phyloP scores from a whole-genome alignment of 2,113 vertebrate genomes.

The Psilopogon haemacephalus region DNA sequence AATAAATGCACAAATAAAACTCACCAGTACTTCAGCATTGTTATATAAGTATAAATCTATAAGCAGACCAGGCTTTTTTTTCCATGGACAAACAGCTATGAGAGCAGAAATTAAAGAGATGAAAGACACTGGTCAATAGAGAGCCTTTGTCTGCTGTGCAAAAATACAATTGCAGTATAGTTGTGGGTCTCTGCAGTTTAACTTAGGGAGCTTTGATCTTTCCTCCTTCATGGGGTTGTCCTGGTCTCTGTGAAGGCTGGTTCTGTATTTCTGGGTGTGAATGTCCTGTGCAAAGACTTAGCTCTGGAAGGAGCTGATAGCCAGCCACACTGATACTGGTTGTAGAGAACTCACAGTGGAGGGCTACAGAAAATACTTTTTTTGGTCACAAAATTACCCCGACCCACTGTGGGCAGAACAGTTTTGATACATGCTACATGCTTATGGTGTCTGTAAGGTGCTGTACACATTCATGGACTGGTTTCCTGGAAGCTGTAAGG shows the following conservation, averaged over 20 bases:
- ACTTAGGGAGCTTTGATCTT: not conserved
- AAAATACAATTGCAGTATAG: not conserved
- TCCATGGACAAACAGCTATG: not conserved
- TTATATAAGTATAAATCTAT: conserved; percentile 1
- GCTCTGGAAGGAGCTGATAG: not conserved
- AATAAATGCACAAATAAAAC: not conserved
- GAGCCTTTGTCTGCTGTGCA: not conserved
- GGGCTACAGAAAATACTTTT: not conserved
- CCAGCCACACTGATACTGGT: not conserved
- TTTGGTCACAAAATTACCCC: not conserved
- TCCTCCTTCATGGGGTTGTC: not conserved
- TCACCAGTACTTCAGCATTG: not conserved
- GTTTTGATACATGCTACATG: not conserved
- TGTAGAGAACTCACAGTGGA: not conserved
- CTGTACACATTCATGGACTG: not conserved
- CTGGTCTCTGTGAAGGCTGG: not conserved
- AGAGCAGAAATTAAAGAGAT: not conserved
- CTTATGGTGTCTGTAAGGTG: not conserved
- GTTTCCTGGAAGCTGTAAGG: not conserved
- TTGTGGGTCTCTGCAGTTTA: not conserved
- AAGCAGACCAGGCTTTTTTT: conserved; percentile 35
- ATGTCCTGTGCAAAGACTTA: not conserved
- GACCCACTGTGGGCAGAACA: not conserved
- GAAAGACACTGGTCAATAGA: not conserved
- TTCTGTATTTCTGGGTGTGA: not conserved